phyloP scores from a whole-genome alignment of 2,113 vertebrate species.

The Tinamus guttatus region DNA sequence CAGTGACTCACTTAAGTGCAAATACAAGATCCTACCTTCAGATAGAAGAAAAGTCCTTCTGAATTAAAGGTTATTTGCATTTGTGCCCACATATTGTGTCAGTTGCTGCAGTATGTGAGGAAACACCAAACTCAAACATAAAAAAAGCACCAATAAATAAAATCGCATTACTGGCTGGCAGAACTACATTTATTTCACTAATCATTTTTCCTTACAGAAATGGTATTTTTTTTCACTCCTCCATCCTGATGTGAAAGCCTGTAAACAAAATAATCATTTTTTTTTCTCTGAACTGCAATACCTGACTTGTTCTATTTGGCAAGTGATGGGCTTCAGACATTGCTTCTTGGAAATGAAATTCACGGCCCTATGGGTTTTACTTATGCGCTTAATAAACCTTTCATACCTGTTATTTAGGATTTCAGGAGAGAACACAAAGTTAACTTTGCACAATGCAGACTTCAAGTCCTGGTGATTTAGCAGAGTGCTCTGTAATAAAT shows the following conservation, averaged over 20 bases:
- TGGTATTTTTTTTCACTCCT: background rate
- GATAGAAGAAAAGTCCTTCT: background rate
- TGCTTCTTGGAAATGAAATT: background rate
- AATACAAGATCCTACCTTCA: background rate
- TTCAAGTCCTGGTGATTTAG: background rate
- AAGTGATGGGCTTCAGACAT: background rate
- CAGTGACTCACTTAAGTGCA: background rate
- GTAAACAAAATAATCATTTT: conserved; percentile 3
- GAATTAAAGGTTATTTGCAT: background rate
- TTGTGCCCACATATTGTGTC: background rate
- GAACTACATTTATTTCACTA: background rate
- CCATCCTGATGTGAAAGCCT: background rate
- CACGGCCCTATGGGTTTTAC: background rate
- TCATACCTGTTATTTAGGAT: conserved; percentile 8
- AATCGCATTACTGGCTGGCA: background rate
- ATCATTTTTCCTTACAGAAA: background rate
- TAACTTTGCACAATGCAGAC: conserved; percentile 5
- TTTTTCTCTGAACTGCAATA: background rate
- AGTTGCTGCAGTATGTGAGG: background rate
- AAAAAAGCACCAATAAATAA: background rate
- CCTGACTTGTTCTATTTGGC: background rate
- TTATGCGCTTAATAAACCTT: conserved; percentile 38
- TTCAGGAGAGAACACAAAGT: background rate
- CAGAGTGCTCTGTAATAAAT: conserved; percentile 36
- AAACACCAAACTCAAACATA: background rate